phyloP scores from a whole-genome alignment of 2,888 invertebrate genomes.

The Polydrusus pterygomalis region DNA sequence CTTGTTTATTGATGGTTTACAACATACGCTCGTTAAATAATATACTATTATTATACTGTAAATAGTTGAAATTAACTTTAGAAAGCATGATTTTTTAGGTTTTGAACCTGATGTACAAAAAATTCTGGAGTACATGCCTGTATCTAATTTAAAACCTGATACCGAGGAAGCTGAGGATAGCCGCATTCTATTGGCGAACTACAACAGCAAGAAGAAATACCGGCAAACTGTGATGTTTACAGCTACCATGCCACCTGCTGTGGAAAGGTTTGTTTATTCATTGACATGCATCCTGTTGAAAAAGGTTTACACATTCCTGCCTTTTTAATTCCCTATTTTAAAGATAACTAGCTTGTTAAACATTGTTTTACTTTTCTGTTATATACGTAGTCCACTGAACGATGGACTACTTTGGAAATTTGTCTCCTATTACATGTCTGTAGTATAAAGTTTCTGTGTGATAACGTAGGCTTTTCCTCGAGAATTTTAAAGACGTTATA shows the following conservation, averaged over 20 bases:
- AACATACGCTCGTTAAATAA: too few relatives aligned
- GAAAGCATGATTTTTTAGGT: constrained; percentile 75
- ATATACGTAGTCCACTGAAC: too few relatives aligned
- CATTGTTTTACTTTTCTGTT: too few relatives aligned
- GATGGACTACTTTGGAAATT: too few relatives aligned
- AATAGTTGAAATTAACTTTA: too few relatives aligned
- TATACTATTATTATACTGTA: too few relatives aligned
- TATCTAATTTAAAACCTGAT: constrained; percentile 98
- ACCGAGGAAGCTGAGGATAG: constrained; percentile 97
- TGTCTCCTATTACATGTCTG: too few relatives aligned
- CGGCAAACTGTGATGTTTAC: constrained; percentile 99
- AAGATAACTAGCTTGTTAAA: background rate
- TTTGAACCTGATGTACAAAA: constrained; percentile 99
- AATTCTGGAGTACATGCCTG: constrained; percentile 98
- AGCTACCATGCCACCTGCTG: constrained; percentile 99
- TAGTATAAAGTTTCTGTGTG: too few relatives aligned
- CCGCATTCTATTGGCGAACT: constrained; percentile 88
- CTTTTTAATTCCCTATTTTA: too few relatives aligned
- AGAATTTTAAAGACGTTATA: constrained; percentile 39
- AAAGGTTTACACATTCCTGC: too few relatives aligned
- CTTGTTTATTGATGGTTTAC: too few relatives aligned
- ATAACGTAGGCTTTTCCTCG: constrained; percentile 33
- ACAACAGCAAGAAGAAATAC: constrained; percentile 96
- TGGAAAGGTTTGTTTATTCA: constrained; percentile 80
- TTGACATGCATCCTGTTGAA: too few relatives aligned